Evolutionary conservation across 2,113 vertebrate species (phyloP), one percentile per base, ranked within the genome.

Genomic region (Chionomys nivalis): DNA sequence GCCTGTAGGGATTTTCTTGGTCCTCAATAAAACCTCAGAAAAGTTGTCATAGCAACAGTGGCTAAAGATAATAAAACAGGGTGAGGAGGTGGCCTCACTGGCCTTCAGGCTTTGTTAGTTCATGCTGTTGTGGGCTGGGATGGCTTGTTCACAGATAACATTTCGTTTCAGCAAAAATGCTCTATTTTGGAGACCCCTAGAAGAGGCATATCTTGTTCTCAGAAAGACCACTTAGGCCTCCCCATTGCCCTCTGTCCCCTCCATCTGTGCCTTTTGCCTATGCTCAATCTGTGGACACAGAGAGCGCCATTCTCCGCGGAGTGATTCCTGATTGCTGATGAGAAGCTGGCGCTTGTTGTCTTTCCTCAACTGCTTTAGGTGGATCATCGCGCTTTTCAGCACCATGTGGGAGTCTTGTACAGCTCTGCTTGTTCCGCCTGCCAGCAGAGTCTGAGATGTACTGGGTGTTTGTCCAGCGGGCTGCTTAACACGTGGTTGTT

Each of bases 31-130:
- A 78, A 55, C 68, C 89, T 81, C 52, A 94, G 96, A 96, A 95
- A 95, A 83, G 97, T 97, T 97, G 96, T 96, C 96, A 97, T 98
- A 83, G 97, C 94, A 97, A 97, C 95, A 36, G 52, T 95, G 89
- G 77, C 66, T 10, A 21, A 31, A 73, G 94, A 91, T 92, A 91
- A 94, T 77, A 70, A 49, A 94, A 39, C 55, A 81, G 90, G 77
- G 88, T 70, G 73, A 96, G 70, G 63, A 91, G 81, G 78, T 97
- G 49, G 77, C 76, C 85, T 96, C 58, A 9, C 66, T 90, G 89
- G 94, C 77, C 87, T 88, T 72, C 85, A 61, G 89, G 87, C 77
- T 96, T 96, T 96, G 94, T 93, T 86, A 95, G 95, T 68, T 92
- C 49, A 55, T 8, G 65, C 93, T 91, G 66, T 76, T 68, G 5